These are phyloP conservation scores for Cetoscarus ocellatus DNA, from an alignment of 2,797 vertebrate species.

Conservation along the genomic window DNA sequence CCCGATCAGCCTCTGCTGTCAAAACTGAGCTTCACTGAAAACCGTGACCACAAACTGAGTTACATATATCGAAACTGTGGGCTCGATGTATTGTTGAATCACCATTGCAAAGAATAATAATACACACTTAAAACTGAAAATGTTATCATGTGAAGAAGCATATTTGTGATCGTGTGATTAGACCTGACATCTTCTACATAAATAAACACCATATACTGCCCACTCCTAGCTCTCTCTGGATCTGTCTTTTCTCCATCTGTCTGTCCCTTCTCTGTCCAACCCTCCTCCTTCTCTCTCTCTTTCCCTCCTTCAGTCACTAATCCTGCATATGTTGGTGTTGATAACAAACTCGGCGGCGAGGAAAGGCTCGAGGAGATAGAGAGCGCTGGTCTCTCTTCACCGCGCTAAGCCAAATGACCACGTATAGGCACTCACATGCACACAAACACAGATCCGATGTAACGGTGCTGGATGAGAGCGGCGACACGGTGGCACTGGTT, in stretches of 20 bases:
- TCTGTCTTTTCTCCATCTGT: slow-evolving; percentile 71
- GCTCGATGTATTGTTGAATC: no score
- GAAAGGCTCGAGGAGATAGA: slow-evolving; percentile 73
- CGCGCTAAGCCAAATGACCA: slow-evolving; percentile 73
- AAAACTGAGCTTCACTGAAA: no score
- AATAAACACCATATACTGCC: no score
- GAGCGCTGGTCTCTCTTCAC: slow-evolving; percentile 54
- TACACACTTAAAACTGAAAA: no score
- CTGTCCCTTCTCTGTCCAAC: slow-evolving; percentile 54
- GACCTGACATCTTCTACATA: no score
- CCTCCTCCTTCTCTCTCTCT: slow-evolving; percentile 32
- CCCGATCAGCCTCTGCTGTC: no score
- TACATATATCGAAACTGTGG: no score
- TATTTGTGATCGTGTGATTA: no score
- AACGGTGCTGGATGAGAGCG: slow-evolving; percentile 46
- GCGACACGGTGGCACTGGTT: slow-evolving; percentile 57
- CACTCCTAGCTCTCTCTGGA: slow-evolving; percentile 47
- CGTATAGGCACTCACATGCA: slow-evolving; percentile 23
- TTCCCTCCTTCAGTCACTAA: slow-evolving; percentile 68
- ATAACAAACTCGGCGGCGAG: slow-evolving; percentile 78
- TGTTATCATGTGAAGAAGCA: no score
- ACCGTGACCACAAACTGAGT: no score
- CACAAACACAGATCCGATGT: slow-evolving; percentile 10
- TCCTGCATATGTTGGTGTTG: slow-evolving; percentile 79
- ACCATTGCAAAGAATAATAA: no score